Conservation (phyloP, 2,797 vertebrate genomes). For the Enteromius trimaculatus region DNA sequence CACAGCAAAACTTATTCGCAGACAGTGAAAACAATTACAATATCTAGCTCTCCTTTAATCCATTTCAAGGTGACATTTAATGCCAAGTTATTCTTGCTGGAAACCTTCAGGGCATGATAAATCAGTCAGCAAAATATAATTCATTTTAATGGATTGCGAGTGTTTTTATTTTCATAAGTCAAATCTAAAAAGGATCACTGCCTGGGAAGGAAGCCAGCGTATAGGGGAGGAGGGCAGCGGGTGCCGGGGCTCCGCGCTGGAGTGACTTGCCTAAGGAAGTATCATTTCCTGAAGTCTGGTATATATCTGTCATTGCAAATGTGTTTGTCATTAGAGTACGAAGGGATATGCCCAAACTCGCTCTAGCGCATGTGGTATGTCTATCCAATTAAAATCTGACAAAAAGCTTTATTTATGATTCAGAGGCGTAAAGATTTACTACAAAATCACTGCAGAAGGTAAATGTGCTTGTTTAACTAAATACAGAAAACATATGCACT, state of each 20-base stretch:
- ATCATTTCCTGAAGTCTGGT: constrained; percentile 61
- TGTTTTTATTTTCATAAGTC: constrained; percentile 60
- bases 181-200: constrained; percentile 60
- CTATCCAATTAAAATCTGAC: constrained; percentile 34
- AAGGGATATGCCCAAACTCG: constrained; percentile 30
- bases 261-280: constrained; percentile 57
- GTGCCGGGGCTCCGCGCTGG: constrained; percentile 51
- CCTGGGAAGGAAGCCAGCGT: constrained; percentile 63
- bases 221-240: constrained; percentile 40
- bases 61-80: constrained; percentile 64
- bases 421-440: neutral
- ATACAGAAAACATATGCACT: neutral
- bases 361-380: neutral
- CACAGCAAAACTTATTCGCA: constrained; percentile 28
- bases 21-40: constrained; percentile 53
- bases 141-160: constrained; percentile 62
- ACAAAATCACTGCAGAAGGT: neutral
- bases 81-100: constrained; percentile 50
- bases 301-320: constrained; percentile 58
- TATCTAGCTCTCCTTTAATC: constrained; percentile 56
- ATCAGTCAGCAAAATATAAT: constrained; percentile 59
- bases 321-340: constrained; percentile 48
- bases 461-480: constrained; percentile 21
- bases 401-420: constrained; percentile 14
- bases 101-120: constrained; percentile 56